phyloP scores from a whole-genome alignment of 2,797 vertebrate genomes.

The Gambusia yucatana region DNA sequence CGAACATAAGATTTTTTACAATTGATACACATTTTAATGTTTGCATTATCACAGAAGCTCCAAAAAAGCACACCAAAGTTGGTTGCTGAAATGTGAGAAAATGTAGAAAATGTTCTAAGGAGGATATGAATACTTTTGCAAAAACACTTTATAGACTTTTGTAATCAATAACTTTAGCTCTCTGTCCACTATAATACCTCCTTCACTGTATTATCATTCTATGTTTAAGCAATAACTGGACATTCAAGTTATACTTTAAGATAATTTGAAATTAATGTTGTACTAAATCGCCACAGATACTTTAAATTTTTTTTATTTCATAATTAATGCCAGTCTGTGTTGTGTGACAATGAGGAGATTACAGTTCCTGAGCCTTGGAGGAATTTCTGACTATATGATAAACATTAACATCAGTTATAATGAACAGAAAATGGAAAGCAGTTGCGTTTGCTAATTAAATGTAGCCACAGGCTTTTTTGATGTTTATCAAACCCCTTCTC shows the following conservation, averaged over 20 bases:
- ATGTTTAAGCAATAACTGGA: neutral
- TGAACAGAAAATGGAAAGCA: conserved; percentile 7
- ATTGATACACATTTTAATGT: neutral
- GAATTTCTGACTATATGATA: neutral
- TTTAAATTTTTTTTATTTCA: neutral
- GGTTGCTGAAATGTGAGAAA: neutral
- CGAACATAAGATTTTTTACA: neutral
- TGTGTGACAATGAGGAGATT: neutral
- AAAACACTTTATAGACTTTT: neutral
- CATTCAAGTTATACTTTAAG: neutral
- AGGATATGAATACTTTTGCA: neutral
- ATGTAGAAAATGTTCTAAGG: neutral
- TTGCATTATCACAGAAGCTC: neutral
- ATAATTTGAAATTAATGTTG: neutral
- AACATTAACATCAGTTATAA: neutral
- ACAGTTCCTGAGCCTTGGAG: conserved; percentile 2
- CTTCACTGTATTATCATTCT: neutral
- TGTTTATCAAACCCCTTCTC: conserved; percentile 2
- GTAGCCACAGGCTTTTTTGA: neutral
- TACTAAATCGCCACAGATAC: neutral
- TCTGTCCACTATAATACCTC: neutral
- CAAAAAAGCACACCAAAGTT: neutral
- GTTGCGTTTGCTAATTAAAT: neutral
- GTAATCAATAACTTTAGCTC: neutral
- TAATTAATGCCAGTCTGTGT: neutral